phyloP scores from a whole-genome alignment of 2,888 invertebrate species.

The Rhingia rostrata region DNA sequence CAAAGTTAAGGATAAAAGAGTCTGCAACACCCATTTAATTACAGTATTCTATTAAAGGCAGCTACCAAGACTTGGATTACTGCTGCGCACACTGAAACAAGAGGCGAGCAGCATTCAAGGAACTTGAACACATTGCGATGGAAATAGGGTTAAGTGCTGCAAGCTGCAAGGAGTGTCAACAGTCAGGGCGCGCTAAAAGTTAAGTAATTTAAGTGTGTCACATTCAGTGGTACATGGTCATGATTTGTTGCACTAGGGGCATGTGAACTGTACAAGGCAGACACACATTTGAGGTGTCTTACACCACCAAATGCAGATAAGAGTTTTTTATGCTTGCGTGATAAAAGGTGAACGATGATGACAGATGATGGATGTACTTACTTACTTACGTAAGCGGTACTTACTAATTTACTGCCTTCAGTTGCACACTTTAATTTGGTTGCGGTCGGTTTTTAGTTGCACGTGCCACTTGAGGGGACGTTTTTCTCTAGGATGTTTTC shows the following conservation, averaged over 20 bases:
- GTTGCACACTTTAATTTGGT: too few species aligned
- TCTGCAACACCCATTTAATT: constrained; percentile 67
- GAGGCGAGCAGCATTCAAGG: constrained; percentile 20
- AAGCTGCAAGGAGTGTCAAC: constrained; percentile 53
- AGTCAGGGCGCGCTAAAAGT: constrained; percentile 48
- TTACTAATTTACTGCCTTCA: too few species aligned
- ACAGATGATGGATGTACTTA: too few species aligned
- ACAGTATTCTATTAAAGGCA: constrained; percentile 63
- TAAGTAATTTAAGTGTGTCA: constrained; percentile 70
- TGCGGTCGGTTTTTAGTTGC: too few species aligned
- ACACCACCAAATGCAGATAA: neutral
- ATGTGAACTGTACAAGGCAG: neutral
- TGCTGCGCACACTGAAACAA: constrained; percentile 56
- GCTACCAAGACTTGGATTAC: constrained; percentile 51
- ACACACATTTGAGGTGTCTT: constrained; percentile 12
- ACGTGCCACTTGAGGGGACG: too few species aligned
- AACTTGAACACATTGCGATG: constrained; percentile 57
- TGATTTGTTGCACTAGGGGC: constrained; percentile 54
- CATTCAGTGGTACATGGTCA: constrained; percentile 67
- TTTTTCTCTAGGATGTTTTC: too few species aligned
- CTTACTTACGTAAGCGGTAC: too few species aligned
- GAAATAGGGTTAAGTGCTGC: constrained; percentile 70
- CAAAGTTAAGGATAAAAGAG: constrained; percentile 68
- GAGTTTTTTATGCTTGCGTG: too few species aligned
- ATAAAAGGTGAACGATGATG: too few species aligned